These are phyloP conservation scores for Decapterus maruadsi DNA, from an alignment of 2,797 vertebrate species.

Conservation along the genomic window DNA sequence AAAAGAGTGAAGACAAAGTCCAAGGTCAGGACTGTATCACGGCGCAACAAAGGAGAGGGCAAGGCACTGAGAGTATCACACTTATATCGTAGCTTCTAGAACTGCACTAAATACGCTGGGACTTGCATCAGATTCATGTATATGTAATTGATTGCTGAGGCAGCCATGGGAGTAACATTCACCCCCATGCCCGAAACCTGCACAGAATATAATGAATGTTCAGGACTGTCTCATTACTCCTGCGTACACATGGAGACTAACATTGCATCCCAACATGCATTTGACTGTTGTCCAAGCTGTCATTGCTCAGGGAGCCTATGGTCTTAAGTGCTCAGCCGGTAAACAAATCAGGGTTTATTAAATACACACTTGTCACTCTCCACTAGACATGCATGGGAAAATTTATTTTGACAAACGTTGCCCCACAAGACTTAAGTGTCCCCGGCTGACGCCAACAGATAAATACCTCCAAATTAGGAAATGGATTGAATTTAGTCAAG, in stretches of 20 bases:
- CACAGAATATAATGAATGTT: conserved; percentile 47
- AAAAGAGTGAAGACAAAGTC: conserved; percentile 52
- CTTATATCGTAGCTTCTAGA: conserved; percentile 1
- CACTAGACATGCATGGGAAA: conserved; percentile 80
- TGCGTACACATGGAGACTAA: conserved; percentile 55
- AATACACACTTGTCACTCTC: conserved; percentile 87
- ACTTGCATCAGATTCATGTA: conserved; percentile 36
- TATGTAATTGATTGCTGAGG: conserved; percentile 42
- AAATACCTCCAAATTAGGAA: conserved; percentile 87
- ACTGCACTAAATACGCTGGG: background rate
- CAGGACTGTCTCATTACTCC: conserved; percentile 44
- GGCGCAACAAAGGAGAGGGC: conserved; percentile 9
- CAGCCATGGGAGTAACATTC: conserved; percentile 24
- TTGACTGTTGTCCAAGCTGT: conserved; percentile 72
- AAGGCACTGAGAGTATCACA: conserved; percentile 34
- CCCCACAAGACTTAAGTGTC: conserved; percentile 86
- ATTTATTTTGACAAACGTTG: conserved; percentile 93
- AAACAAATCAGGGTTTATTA: conserved; percentile 90
- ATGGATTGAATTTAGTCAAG: conserved; percentile 84
- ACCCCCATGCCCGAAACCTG: conserved; percentile 16
- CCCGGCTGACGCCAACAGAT: conserved; percentile 88
- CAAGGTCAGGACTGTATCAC: conserved; percentile 24
- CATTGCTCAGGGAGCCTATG: conserved; percentile 55
- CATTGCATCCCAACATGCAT: conserved; percentile 73
- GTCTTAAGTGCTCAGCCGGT: conserved; percentile 83